phyloP scores from a whole-genome alignment of 2,113 vertebrate species.

The Phyllostomus hastatus region DNA sequence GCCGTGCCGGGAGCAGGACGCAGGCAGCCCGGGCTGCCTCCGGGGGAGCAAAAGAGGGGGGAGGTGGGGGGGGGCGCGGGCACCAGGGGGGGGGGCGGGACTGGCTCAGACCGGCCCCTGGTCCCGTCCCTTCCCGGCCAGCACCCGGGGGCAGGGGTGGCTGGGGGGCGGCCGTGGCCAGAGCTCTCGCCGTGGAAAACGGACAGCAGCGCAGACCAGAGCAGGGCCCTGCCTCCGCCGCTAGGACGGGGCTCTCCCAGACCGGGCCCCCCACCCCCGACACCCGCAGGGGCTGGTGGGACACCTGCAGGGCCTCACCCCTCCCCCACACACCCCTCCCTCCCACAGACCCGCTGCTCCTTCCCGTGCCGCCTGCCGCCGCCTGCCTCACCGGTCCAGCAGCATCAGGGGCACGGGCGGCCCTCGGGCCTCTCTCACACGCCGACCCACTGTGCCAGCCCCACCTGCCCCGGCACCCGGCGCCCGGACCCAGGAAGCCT shows the following conservation, averaged over 20 bases:
- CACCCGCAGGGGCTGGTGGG: too few species aligned
- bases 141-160: fast-evolving
- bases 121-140: fast-evolving
- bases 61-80: fast-evolving
- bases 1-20: fast-evolving
- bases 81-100: fast-evolving
- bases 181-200: fast-evolving
- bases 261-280: fast-evolving
- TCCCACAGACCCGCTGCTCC: neutral
- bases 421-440: neutral
- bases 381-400: neutral
- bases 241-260: neutral
- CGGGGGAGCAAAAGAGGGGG: neutral
- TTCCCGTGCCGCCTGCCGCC: neutral
- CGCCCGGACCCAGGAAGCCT: neutral
- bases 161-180: fast-evolving
- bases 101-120: fast-evolving
- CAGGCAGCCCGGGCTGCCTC: fast-evolving
- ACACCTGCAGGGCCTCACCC: neutral
- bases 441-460: fast-evolving
- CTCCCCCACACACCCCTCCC: neutral
- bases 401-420: fast-evolving
- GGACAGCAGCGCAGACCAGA: too few species aligned
- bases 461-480: neutral
- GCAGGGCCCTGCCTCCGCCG: neutral